These are phyloP conservation scores for Rhegmatorhina hoffmannsi DNA, from an alignment of 2,113 vertebrate species.

Conservation along the genomic window DNA sequence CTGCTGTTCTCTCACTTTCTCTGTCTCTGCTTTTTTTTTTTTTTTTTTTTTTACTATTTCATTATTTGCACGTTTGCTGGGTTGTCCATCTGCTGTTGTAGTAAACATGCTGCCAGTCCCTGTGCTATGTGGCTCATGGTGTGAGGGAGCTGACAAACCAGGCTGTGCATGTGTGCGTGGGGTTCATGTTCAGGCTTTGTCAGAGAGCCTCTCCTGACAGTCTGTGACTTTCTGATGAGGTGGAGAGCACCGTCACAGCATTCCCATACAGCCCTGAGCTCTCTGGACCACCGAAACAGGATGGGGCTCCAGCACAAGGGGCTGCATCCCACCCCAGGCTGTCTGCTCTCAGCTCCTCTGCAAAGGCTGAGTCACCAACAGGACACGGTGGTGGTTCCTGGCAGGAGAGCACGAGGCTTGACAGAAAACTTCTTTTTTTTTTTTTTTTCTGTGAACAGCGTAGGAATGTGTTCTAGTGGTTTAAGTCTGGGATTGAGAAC, in stretches of 20 bases:
- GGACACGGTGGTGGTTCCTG: neutral
- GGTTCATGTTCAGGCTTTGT: neutral
- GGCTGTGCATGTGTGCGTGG: neutral
- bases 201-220: neutral
- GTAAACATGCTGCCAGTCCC: neutral
- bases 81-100: slow-evolving; percentile 57
- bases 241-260: neutral
- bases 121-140: neutral
- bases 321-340: neutral
- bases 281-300: neutral
- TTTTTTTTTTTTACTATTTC: neutral
- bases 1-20: neutral
- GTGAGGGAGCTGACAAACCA: slow-evolving; percentile 20
- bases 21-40: neutral
- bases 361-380: slow-evolving; percentile 4
- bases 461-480: neutral
- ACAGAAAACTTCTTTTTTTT: neutral
- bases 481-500: neutral
- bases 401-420: neutral
- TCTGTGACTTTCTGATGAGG: neutral
- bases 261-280: neutral
- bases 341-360: neutral
- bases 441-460: neutral
- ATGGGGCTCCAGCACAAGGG: neutral
- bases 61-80: neutral